A percentile compares a stretch with the other conserved stretches of the same genome.
Conservation (phyloP, 2,888 invertebrate genomes). For the Leptinotarsa peninsularis region DNA sequence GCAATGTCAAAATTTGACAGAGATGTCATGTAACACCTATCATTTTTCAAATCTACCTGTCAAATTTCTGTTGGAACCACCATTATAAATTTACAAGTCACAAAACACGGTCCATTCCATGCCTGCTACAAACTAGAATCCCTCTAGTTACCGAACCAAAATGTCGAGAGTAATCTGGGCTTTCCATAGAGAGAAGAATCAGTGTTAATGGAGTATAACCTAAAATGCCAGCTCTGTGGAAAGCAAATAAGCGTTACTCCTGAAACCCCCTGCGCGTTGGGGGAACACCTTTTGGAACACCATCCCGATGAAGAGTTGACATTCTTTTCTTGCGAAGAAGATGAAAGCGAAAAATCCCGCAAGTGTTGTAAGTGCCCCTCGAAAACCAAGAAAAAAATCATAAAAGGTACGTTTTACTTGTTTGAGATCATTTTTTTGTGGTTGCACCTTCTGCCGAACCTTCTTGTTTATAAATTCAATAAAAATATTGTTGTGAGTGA, state of each 20-base stretch:
- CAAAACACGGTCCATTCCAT: not conserved
- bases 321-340: conserved; percentile 52
- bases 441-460: too few relatives aligned
- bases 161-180: conserved; percentile 3
- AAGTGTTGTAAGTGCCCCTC: conserved; percentile 3
- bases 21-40: too few relatives aligned
- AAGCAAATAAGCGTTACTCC: conserved; percentile 55
- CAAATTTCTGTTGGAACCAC: conserved; percentile 1
- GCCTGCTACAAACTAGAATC: conserved; percentile 9
- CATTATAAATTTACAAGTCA: conserved; percentile 2
- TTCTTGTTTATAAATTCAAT: too few relatives aligned
- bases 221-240: conserved; percentile 59
- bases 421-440: too few relatives aligned
- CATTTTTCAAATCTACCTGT: conserved; percentile 8
- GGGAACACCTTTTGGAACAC: conserved; percentile 57
- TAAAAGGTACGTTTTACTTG: conserved; percentile 3
- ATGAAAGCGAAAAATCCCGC: not conserved
- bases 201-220: conserved; percentile 28
- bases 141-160: not conserved
- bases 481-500: too few relatives aligned
- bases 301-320: conserved; percentile 58
- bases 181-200: conserved; percentile 14
- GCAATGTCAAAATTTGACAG: too few relatives aligned
- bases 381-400: not conserved
- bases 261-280: conserved; percentile 52